Evolutionary conservation across 2,113 vertebrate genomes (phyloP).

Genomic region (Saccopteryx bilineata): DNA sequence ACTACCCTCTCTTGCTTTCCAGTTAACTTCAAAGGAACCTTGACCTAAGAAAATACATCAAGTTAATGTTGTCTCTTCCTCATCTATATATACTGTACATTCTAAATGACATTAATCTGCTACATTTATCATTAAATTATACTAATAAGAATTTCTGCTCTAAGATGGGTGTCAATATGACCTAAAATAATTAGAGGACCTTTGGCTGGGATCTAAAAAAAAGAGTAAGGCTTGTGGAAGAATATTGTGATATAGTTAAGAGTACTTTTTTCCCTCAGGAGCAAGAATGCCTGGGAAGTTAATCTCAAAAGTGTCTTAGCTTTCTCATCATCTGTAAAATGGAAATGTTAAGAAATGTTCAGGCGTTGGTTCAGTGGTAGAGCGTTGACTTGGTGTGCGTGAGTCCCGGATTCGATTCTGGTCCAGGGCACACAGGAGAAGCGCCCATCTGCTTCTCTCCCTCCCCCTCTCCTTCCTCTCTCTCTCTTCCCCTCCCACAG

Average conservation of each 20-base stretch:
- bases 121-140: slow-evolving; percentile 12
- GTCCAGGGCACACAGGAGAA: too few species aligned
- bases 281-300: not conserved
- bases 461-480: too few species aligned
- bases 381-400: too few species aligned
- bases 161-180: not conserved
- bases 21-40: not conserved
- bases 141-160: not conserved
- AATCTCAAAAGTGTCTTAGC: not conserved
- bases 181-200: not conserved
- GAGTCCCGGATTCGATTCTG: too few species aligned
- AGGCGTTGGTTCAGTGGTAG: too few species aligned
- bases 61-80: not conserved
- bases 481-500: too few species aligned
- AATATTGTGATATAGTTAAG: not conserved
- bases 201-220: not conserved
- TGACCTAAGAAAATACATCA: not conserved
- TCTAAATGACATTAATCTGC: slow-evolving; percentile 1
- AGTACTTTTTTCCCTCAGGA: not conserved
- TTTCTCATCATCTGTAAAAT: slow-evolving; percentile 35
- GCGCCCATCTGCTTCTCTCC: too few species aligned
- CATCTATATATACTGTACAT: not conserved
- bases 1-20: not conserved
- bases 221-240: not conserved
- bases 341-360: not conserved